phyloP scores from a whole-genome alignment of 2,113 vertebrate species.

The Indri indri region DNA sequence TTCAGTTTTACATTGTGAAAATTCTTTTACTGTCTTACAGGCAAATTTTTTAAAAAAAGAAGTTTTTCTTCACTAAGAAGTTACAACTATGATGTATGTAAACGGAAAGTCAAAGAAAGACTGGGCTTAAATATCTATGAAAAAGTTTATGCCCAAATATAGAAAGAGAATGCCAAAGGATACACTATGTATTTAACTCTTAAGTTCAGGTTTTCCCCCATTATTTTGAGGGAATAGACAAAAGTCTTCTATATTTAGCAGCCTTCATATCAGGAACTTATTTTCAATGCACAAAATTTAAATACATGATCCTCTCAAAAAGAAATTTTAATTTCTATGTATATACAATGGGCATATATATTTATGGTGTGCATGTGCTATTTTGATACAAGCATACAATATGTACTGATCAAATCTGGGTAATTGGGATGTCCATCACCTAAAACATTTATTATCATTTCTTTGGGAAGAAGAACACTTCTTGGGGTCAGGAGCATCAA shows the following conservation, averaged over 20 bases:
- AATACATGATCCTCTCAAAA: background rate
- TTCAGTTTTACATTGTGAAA: background rate
- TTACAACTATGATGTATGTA: background rate
- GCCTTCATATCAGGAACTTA: background rate
- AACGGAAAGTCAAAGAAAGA: slow-evolving; percentile 31
- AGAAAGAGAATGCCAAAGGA: slow-evolving; percentile 55
- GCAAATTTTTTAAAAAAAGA: background rate
- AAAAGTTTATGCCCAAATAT: slow-evolving; percentile 34
- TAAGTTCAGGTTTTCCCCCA: background rate
- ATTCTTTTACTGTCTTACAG: background rate
- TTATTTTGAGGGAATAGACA: slow-evolving; percentile 41
- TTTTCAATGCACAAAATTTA: slow-evolving; percentile 10
- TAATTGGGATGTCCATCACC: background rate
- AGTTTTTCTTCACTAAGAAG: slow-evolving; percentile 19
- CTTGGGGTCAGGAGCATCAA: background rate
- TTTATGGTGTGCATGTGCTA: background rate
- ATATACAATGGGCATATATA: background rate
- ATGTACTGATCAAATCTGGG: background rate
- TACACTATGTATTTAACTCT: background rate
- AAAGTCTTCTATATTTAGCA: background rate
- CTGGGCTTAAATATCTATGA: background rate
- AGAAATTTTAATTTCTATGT: background rate
- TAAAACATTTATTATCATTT: background rate
- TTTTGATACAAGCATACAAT: background rate
- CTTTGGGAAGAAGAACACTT: background rate